Evolutionary conservation across 1,140 invertebrate species (phyloP).

Genomic region (Drosophila pruinosa): DNA sequence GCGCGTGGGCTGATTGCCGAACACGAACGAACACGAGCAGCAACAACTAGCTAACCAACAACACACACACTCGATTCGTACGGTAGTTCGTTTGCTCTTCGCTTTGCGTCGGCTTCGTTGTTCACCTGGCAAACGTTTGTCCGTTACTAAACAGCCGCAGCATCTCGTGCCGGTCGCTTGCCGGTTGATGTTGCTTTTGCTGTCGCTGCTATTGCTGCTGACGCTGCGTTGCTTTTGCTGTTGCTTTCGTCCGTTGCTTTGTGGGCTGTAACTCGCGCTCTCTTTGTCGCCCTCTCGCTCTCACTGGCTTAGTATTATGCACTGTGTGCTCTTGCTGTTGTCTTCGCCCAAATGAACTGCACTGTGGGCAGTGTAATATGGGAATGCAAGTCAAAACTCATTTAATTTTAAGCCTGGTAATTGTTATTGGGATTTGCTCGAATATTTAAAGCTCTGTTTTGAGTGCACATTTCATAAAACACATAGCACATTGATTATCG

Average conservation of each 20-base stretch:
- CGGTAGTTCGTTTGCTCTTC: slow-evolving; percentile 19
- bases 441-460: too few relatives aligned
- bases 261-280: slow-evolving; percentile 30
- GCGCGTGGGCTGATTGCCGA: slow-evolving; percentile 30
- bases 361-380: not conserved
- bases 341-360: slow-evolving; percentile 1
- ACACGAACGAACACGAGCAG: slow-evolving; percentile 5
- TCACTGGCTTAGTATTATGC: slow-evolving; percentile 14
- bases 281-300: slow-evolving; percentile 18
- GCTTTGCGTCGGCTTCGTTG: slow-evolving; percentile 45
- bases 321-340: slow-evolving; percentile 7
- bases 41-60: not conserved
- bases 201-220: slow-evolving; percentile 18
- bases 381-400: not conserved
- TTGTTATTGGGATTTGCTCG: too few relatives aligned
- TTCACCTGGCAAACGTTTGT: slow-evolving; percentile 72
- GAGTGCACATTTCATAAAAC: too few relatives aligned
- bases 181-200: slow-evolving; percentile 31
- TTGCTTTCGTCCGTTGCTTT: slow-evolving; percentile 21
- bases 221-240: slow-evolving; percentile 8
- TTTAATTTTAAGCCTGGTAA: not conserved
- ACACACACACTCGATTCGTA: not conserved
- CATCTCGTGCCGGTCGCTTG: slow-evolving; percentile 40
- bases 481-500: too few relatives aligned
- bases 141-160: slow-evolving; percentile 51